phyloP scores from a whole-genome alignment of 2,797 vertebrate species.

The Sparus aurata region DNA sequence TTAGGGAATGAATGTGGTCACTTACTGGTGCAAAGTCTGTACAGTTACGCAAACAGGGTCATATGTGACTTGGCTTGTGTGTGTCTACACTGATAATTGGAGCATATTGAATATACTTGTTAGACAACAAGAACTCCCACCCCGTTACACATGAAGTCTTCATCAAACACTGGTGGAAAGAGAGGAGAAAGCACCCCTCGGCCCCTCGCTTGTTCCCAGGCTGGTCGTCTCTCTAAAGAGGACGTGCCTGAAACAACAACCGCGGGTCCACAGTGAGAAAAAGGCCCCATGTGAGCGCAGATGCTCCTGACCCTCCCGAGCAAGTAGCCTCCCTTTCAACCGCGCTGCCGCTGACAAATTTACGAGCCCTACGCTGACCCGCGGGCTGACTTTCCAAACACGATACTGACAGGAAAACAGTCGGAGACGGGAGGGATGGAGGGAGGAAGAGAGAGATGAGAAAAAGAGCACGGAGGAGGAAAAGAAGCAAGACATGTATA shows the following conservation, averaged over 20 bases:
- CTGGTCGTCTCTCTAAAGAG: constrained; percentile 83
- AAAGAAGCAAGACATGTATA: constrained; percentile 12
- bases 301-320: constrained; percentile 72
- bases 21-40: constrained; percentile 24
- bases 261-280: constrained; percentile 63
- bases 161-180: constrained; percentile 37
- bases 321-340: constrained; percentile 78
- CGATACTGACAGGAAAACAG: constrained; percentile 76
- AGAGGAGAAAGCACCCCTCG: constrained; percentile 43
- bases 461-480: constrained; percentile 25
- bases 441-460: constrained; percentile 47
- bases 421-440: constrained; percentile 53
- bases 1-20: constrained; percentile 46
- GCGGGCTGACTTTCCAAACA: constrained; percentile 78
- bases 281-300: constrained; percentile 64
- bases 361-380: constrained; percentile 78
- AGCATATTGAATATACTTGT: constrained; percentile 30
- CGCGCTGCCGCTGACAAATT: constrained; percentile 79
- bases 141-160: constrained; percentile 43
- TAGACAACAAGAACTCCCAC: constrained; percentile 14
- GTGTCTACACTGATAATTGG: constrained; percentile 26
- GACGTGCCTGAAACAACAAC: constrained; percentile 93
- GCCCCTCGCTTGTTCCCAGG: constrained; percentile 70
- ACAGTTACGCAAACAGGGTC: constrained; percentile 26
- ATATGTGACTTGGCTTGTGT: constrained; percentile 2